A percentile compares a stretch with the other conserved stretches of the same genome.
phyloP scores from a whole-genome alignment of 2,113 vertebrate species.

The Hemicordylus capensis region DNA sequence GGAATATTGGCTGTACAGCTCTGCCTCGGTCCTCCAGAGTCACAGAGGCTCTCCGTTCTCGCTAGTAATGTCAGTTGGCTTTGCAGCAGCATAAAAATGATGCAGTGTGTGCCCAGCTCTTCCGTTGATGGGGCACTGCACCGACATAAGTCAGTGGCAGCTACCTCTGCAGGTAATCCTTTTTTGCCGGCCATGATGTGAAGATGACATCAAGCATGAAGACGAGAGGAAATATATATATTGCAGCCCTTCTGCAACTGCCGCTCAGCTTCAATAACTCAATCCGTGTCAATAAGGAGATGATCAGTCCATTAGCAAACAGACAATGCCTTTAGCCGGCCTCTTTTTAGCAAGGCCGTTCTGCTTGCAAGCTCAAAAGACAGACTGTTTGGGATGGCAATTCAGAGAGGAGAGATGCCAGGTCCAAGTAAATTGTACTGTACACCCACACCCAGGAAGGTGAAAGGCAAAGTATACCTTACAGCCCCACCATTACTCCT shows the following conservation, averaged over 20 bases:
- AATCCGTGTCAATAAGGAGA: neutral
- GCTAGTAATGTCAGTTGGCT: too few relatives aligned
- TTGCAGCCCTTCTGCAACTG: too few relatives aligned
- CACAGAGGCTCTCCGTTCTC: too few relatives aligned
- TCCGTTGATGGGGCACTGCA: too few relatives aligned
- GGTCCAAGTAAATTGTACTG: constrained; percentile 10
- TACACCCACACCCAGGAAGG: constrained; percentile 19
- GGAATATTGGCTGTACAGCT: too few relatives aligned
- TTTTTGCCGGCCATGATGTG: neutral
- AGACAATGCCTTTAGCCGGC: constrained; percentile 10
- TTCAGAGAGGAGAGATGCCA: constrained; percentile 6
- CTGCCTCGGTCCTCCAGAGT: too few relatives aligned
- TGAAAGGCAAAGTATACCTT: constrained; percentile 2
- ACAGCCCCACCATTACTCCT: neutral
- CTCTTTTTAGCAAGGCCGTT: neutral
- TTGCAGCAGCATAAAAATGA: too few relatives aligned
- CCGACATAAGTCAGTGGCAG: too few relatives aligned
- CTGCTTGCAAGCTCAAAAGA: neutral
- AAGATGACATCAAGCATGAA: neutral
- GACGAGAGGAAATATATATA: neutral
- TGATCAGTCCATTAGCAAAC: constrained; percentile 9
- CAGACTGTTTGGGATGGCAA: neutral
- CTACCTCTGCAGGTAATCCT: neutral
- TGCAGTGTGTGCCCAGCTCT: too few relatives aligned
- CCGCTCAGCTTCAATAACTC: neutral